Base-by-base conservation (phyloP, 2,888 invertebrate genomes). In the Eulithis prunata region DNA sequence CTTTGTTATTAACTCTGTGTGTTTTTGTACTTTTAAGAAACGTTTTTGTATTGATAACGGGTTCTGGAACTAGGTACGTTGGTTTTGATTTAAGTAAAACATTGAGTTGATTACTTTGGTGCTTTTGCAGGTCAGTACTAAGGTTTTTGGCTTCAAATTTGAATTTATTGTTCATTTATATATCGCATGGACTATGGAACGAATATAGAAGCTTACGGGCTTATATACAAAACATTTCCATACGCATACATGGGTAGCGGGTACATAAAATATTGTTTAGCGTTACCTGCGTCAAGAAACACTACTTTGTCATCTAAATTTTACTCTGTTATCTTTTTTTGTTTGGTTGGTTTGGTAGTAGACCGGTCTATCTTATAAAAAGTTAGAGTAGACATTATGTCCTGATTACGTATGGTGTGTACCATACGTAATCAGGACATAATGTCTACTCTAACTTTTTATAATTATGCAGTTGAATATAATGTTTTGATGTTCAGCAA, bases 1-100 rank as follows among this genome's bases (percentile, higher is more conserved):
- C 89, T 77, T 85, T 87, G 87, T 88, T 77, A 84, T 81, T 88
- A 88, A 87, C 81, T 81, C 74, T 83, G 76, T 83, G 79, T 86
- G 78, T 80, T 69, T 77, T 77, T 81, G 79, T 78, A 70, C 41
- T 58, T 71, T 66, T 68, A 66, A 59, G 8, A 64, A 69, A 41
- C 41, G 53, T 55, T 41, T 38, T 51, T 53, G 41, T 56, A 28
- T 58, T 57, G 57, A 53, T 63, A 57, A 14, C 43, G 57, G 65
- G 32, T 43, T 41, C 45, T 49, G 54, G 51, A 46, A 32, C 14
- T 36, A 7, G 46, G 46, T 14, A 4, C 10, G 21, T 47, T 47
- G 47, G 10, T 14, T 51, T 38, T 21, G 21, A 21, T 21, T 14
- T 38, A 10, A 41, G 7, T 54, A 14, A 41, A 13, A 38, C 11